These are phyloP conservation scores for Nemotelus nigrinus DNA, from an alignment of 2,888 invertebrate genomes.

Conservation along the genomic window DNA sequence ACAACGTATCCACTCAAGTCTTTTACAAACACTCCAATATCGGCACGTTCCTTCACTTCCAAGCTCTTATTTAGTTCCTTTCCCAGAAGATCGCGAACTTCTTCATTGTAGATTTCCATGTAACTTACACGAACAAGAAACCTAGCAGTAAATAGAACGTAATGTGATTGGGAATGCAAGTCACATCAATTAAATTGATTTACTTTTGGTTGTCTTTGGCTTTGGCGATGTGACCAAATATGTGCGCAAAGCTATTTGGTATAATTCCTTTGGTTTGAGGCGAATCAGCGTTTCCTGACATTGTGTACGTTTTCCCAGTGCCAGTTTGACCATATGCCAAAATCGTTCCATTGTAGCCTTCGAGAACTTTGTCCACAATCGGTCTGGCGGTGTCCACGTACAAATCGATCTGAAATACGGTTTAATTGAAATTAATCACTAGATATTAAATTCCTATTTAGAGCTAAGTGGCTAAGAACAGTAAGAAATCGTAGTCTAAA, in stretches of 20 bases:
- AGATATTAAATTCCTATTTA: too few relatives aligned
- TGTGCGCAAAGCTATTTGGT: constrained; percentile 98
- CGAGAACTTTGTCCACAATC: constrained; percentile 95
- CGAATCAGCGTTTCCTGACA: constrained; percentile 90
- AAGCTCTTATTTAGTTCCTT: constrained; percentile 87
- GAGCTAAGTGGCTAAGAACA: too few relatives aligned
- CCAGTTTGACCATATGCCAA: constrained; percentile 93
- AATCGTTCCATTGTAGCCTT: constrained; percentile 96
- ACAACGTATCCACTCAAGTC: constrained; percentile 98
- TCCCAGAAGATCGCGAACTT: constrained; percentile 92
- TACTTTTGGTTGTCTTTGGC: constrained; percentile 90
- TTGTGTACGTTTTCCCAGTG: constrained; percentile 98
- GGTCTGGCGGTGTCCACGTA: constrained; percentile 96
- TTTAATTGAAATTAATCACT: too few relatives aligned
- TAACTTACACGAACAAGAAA: constrained; percentile 98
- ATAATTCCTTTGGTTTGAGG: constrained; percentile 95
- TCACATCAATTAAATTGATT: constrained; percentile 56
- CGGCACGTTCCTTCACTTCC: constrained; percentile 94
- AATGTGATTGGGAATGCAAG: too few relatives aligned
- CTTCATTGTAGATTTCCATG: constrained; percentile 99
- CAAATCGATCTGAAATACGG: constrained; percentile 78
- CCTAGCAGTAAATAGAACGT: constrained; percentile 63
- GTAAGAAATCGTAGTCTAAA: too few relatives aligned
- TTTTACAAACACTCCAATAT: constrained; percentile 97
- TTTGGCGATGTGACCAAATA: constrained; percentile 97